Conservation (phyloP, 2,797 vertebrate genomes). For the Lagocephalus sceleratus region DNA sequence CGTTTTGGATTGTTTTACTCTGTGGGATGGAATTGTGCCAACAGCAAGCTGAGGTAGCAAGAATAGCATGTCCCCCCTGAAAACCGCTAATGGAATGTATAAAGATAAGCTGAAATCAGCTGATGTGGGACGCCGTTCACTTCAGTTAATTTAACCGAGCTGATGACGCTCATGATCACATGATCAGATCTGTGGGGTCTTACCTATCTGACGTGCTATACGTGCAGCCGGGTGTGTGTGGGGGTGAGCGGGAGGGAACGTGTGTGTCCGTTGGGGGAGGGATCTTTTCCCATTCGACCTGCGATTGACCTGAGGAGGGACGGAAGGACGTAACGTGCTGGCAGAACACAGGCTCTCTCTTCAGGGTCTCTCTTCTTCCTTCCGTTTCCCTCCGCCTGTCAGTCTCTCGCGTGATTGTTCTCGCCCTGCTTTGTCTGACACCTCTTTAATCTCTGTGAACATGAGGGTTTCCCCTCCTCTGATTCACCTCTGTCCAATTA, state of each 20-base stretch:
- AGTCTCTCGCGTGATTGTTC: background rate
- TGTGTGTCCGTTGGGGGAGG: conserved; percentile 2
- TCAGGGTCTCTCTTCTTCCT: conserved; percentile 6
- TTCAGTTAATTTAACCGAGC: no score
- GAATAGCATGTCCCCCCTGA: no score
- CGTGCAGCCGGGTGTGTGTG: background rate
- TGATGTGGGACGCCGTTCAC: no score
- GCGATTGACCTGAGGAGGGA: conserved; percentile 48
- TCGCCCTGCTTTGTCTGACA: conserved; percentile 7
- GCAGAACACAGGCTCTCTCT: conserved; percentile 28
- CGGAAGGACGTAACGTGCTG: conserved; percentile 39
- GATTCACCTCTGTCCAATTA: conserved; percentile 53
- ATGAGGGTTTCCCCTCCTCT: conserved; percentile 39
- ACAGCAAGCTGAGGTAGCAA: no score
- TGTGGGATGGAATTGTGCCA: no score
- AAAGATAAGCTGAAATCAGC: no score
- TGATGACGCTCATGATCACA: background rate
- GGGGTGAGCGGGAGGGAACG: background rate
- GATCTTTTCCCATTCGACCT: conserved; percentile 48
- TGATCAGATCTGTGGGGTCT: background rate
- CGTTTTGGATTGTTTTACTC: no score
- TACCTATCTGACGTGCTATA: background rate
- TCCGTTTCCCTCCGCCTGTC: background rate
- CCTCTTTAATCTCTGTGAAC: conserved; percentile 31
- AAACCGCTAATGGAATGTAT: no score